phyloP scores from a whole-genome alignment of 2,113 vertebrate species.

The Eudyptes chrysolophus region DNA sequence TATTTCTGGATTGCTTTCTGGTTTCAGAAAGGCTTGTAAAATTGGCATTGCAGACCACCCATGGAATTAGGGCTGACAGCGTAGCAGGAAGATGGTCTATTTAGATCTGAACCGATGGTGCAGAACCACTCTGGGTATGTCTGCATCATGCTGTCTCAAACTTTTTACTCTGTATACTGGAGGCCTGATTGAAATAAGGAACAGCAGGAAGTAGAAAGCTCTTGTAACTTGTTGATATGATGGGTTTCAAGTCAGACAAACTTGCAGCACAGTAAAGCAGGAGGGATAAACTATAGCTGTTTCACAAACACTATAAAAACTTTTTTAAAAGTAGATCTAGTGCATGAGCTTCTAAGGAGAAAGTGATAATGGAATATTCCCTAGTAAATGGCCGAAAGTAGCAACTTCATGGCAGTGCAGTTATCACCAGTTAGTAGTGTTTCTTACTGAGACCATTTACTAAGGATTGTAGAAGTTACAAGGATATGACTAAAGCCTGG shows the following conservation, averaged over 20 bases:
- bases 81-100: not conserved
- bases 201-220: not conserved
- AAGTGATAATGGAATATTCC: not conserved
- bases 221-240: not conserved
- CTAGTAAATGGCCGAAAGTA: not conserved
- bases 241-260: not conserved
- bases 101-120: not conserved
- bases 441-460: not conserved
- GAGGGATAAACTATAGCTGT: not conserved
- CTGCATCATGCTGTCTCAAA: not conserved
- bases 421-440: not conserved
- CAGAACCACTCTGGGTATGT: not conserved
- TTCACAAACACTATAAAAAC: not conserved
- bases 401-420: not conserved
- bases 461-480: not conserved
- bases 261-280: not conserved
- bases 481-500: not conserved
- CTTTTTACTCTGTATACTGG: not conserved
- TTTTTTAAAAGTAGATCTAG: not conserved
- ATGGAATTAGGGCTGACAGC: not conserved
- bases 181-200: not conserved
- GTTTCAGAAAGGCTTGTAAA: not conserved
- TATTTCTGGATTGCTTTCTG: not conserved
- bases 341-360: not conserved
- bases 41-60: not conserved